Conservation (phyloP, 2,797 vertebrate genomes). For the Smutsia gigantea region DNA sequence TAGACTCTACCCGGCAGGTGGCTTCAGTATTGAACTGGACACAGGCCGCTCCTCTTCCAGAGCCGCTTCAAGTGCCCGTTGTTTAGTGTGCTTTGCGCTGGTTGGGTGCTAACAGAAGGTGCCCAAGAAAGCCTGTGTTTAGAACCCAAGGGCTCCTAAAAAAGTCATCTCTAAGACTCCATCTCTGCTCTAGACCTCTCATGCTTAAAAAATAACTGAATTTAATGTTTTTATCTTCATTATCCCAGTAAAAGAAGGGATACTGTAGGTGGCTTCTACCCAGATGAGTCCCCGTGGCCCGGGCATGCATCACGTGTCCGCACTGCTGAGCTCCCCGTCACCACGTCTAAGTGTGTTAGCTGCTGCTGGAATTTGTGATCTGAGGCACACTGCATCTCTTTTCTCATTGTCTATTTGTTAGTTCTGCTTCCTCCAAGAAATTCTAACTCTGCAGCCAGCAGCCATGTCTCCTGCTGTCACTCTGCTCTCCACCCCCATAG, state of each 20-base stretch:
- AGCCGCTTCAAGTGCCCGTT: rapidly evolving
- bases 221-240: not conserved
- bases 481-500: rapidly evolving
- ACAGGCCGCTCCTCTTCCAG: not conserved
- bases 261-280: rapidly evolving
- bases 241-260: not conserved
- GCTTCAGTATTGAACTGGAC: not conserved
- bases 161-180: not conserved
- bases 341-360: rapidly evolving
- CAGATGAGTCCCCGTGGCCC: rapidly evolving
- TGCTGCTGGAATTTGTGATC: not conserved
- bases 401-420: rapidly evolving
- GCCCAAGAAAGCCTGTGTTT: rapidly evolving
- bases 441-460: rapidly evolving
- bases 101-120: rapidly evolving
- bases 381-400: not conserved
- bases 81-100: not conserved
- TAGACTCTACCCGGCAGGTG: rapidly evolving
- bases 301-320: rapidly evolving
- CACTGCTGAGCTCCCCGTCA: not conserved
- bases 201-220: rapidly evolving
- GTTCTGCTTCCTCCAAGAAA: not conserved
- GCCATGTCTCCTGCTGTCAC: rapidly evolving
- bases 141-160: not conserved
- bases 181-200: not conserved